phyloP scores from a whole-genome alignment of 2,113 vertebrate genomes.

The Epinephelus moara region DNA sequence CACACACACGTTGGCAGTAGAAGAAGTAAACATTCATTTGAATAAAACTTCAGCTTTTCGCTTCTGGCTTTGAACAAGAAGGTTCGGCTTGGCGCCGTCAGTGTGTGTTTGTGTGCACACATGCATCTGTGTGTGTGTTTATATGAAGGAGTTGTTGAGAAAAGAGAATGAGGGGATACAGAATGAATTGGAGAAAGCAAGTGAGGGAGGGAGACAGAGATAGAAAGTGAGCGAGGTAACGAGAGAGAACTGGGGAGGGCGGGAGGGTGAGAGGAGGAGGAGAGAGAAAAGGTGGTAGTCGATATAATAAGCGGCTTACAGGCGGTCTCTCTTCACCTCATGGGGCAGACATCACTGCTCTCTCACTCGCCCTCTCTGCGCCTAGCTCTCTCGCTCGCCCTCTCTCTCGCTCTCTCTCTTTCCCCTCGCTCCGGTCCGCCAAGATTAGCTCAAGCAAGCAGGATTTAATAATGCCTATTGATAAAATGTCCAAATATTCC shows the following conservation, averaged over 20 bases:
- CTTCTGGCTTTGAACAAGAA: slow-evolving; percentile 95
- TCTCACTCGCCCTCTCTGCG: slow-evolving; percentile 71
- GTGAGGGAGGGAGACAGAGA: slow-evolving; percentile 59
- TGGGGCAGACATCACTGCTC: slow-evolving; percentile 80
- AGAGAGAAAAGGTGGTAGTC: slow-evolving; percentile 90
- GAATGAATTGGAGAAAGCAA: slow-evolving; percentile 66
- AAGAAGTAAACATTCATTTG: slow-evolving; percentile 99
- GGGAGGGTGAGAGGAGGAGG: slow-evolving; percentile 59
- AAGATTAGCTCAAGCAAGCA: slow-evolving; percentile 87
- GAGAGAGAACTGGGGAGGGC: slow-evolving; percentile 59
- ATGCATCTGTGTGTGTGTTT: slow-evolving; percentile 37
- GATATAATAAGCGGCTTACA: slow-evolving; percentile 99
- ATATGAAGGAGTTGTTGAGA: slow-evolving; percentile 53
- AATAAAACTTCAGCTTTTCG: slow-evolving; percentile 95
- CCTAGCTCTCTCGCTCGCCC: slow-evolving; percentile 56
- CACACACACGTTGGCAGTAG: slow-evolving; percentile 90
- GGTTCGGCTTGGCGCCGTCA: slow-evolving; percentile 84
- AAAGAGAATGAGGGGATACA: slow-evolving; percentile 62
- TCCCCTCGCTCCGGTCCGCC: slow-evolving; percentile 59
- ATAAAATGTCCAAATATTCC: slow-evolving; percentile 90
- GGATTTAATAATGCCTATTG: slow-evolving; percentile 90
- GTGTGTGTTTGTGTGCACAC: slow-evolving; percentile 57
- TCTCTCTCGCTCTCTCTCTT: slow-evolving; percentile 49
- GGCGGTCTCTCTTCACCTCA: slow-evolving; percentile 94
- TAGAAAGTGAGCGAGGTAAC: slow-evolving; percentile 72